Evolutionary conservation across 2,797 vertebrate genomes (phyloP), one percentile per base, ranked within the genome.

Genomic region (Lycodopsis pacificus): DNA sequence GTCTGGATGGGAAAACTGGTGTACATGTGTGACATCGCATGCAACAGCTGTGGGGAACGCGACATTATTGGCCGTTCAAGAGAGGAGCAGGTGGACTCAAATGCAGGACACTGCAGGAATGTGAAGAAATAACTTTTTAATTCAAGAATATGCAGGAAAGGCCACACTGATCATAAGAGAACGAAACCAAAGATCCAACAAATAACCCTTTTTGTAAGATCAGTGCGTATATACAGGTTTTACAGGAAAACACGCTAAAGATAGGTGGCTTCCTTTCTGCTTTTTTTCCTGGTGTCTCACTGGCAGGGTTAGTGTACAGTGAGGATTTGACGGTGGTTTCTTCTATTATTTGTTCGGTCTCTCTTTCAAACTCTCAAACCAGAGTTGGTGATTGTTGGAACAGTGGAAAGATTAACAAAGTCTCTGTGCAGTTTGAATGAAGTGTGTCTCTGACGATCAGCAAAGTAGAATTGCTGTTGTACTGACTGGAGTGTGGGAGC

Each of bases 1-100:
- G 49, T 56, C 22, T 54, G 27, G n/a, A 65, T 2, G 40, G 71
- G 30, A 34, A 71, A 75, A 30, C 56, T 70, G 54, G 36, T 36
- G 38, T 15, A 3, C 48, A 22, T n/a, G 22, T 46, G 38, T 65
- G 49, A 58, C 36, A 56, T 49, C 58, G 34, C 44, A 38, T 62
- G 30, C 36, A 69, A 13, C 57, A 66, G 36, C 65, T 59, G 38
- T 20, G 54, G 40, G 36, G 34, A 51, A 58, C 12, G 36, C 5
- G 19, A 4, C 42, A n/a, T 30, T 8, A 2, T 10, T 57, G n/a
- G 40, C 65, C 62, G 30, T 14, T 25, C 54, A 8, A 32, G 27
- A 27, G 25, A 32, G 27, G 22, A 25, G 11, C 51, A 54, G 27
- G 54, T 54, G 51, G 22, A 25, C 51, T 22, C 12, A 13, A 54